A percentile compares a stretch with the other conserved stretches of the same genome.
These are phyloP conservation scores for Gambelia wislizenii DNA, from an alignment of 2,797 vertebrate genomes.

Conservation along the genomic window DNA sequence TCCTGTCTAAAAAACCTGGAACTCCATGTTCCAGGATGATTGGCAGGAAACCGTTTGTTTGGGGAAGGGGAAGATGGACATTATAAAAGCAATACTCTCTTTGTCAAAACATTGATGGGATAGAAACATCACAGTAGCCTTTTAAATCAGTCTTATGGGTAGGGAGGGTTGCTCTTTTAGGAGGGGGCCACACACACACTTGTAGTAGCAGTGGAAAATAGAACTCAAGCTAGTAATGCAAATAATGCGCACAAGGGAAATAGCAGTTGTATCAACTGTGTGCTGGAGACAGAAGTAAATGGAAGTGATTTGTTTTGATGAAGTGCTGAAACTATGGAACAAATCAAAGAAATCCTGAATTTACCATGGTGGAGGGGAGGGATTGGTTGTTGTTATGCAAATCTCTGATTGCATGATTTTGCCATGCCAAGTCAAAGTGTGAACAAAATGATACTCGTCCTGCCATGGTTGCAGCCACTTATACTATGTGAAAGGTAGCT, in stretches of 20 bases:
- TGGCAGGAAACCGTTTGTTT: slow-evolving; percentile 79
- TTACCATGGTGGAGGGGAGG: neutral
- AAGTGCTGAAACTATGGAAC: neutral
- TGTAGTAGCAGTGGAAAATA: neutral
- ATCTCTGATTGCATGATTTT: neutral
- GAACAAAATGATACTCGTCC: neutral
- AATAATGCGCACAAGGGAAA: neutral
- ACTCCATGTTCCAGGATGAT: slow-evolving; percentile 79
- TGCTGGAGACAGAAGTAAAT: neutral
- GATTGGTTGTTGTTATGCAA: neutral
- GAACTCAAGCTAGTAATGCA: neutral
- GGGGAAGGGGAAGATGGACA: slow-evolving; percentile 74
- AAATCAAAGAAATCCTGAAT: neutral
- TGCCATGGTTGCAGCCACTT: neutral
- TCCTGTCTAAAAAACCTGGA: slow-evolving; percentile 78
- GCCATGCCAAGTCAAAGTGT: neutral
- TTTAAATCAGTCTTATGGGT: slow-evolving; percentile 53
- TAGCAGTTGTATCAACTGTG: neutral
- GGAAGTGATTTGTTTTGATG: neutral
- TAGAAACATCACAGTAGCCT: slow-evolving; percentile 40
- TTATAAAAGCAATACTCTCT: slow-evolving; percentile 64
- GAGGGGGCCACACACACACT: neutral
- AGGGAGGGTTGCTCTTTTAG: slow-evolving; percentile 22
- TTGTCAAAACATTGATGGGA: slow-evolving; percentile 72
- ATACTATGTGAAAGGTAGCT: neutral